Evolutionary conservation across 2,888 invertebrate species (phyloP), one percentile per base, ranked within the genome.

Genomic region (Leptinotarsa rubiginosa): DNA sequence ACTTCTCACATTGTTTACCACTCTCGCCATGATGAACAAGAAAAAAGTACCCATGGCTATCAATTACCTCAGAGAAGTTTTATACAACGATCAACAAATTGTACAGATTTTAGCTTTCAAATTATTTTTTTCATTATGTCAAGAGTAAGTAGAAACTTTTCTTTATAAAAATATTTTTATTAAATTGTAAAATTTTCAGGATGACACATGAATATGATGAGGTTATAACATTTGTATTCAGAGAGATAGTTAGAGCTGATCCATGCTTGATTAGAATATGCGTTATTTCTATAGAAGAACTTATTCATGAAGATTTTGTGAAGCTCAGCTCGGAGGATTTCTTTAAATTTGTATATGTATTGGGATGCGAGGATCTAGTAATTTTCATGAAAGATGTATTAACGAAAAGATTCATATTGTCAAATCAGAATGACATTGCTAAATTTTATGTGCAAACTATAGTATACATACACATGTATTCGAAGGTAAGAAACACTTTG

Each of bases 121-220:
- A 76, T 73, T 81, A 56, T 76, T 80, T 25, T 81, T 79, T 71
- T 75, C 75, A n/a, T 65, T 82, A 31, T 79, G 78, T 64, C 73
- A 76, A 70, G 80, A 81, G 82, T 82, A 77, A 80, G 81, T 74
- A 52, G 64, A 59, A 18, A 56, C 20, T 62, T 22, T 66, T 65
- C 20, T 73, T n/a, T 69, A 59, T 13, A 4, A 47, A 18, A 16
- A 65, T 73, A 31, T 69, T 65, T n/a, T 59, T 50, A 50, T 64
- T 50, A 12, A 49, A 18, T 22, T 59, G 4, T 59, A 13, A 4
- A 56, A 20, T 22, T 56, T 81, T 76, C 41, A 82, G 82, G 66
- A 78, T 82, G 64, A 80, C 78, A 49, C 81, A 80, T 25, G 82
- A 82, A 70, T 82, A 76, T 74, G 80, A 78, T 50, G 78, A 78